phyloP scores from a whole-genome alignment of 2,888 invertebrate genomes.

The Eilema depressum region DNA sequence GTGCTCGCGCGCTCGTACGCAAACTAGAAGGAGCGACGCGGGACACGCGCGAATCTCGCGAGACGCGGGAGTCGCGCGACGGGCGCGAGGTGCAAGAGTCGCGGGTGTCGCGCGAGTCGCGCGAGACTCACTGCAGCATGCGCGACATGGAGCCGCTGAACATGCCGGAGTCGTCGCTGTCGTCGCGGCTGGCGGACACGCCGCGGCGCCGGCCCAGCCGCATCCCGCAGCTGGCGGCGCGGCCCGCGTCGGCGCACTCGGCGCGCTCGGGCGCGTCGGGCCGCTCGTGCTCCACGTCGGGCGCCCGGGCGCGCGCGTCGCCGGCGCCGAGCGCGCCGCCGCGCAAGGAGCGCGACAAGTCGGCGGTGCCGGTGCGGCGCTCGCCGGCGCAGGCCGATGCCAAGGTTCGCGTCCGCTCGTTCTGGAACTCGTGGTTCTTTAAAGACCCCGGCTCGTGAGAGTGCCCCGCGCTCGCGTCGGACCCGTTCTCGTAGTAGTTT shows the following conservation, averaged over 20 bases:
- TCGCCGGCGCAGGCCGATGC: constrained; percentile 77
- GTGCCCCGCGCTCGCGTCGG: constrained; percentile 47
- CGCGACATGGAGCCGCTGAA: constrained; percentile 76
- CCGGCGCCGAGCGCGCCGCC: constrained; percentile 64
- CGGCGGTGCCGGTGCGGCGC: constrained; percentile 74
- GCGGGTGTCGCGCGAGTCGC: constrained; percentile 74
- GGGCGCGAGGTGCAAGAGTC: background rate
- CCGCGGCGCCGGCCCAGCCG: constrained; percentile 87
- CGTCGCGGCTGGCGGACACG: constrained; percentile 90
- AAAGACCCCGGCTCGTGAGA: constrained; percentile 73
- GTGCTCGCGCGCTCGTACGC: constrained; percentile 80
- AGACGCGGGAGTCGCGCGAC: background rate
- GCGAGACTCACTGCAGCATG: constrained; percentile 47
- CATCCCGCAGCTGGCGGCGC: constrained; percentile 63
- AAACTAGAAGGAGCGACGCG: constrained; percentile 86
- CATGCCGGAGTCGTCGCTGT: constrained; percentile 86
- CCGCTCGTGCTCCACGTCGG: constrained; percentile 23
- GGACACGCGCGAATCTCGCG: constrained; percentile 29
- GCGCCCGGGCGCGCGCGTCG: constrained; percentile 58
- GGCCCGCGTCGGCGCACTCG: constrained; percentile 58
- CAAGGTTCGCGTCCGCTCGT: constrained; percentile 91
- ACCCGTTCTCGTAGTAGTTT: constrained; percentile 49
- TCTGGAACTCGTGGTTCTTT: constrained; percentile 89
- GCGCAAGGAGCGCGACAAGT: constrained; percentile 66
- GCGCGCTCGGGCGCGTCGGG: constrained; percentile 60